Conservation (phyloP, 2,113 vertebrate genomes). For the Aramus guarauna region DNA sequence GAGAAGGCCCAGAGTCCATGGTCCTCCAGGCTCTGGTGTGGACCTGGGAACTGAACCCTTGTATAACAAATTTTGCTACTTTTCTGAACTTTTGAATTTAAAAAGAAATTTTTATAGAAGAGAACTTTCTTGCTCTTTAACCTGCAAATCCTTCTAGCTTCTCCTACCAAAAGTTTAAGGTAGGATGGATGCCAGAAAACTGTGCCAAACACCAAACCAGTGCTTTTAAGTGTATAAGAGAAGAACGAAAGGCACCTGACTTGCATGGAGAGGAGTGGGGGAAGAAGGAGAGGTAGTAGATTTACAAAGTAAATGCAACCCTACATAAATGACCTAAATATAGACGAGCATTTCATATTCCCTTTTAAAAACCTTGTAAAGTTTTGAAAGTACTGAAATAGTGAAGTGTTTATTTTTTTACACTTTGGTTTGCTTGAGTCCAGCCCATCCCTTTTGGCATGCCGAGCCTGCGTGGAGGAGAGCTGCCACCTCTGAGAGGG, state of each 20-base stretch:
- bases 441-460: neutral
- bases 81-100: neutral
- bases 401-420: neutral
- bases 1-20: neutral
- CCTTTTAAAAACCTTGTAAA: neutral
- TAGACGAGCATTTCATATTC: neutral
- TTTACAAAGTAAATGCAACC: neutral
- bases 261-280: neutral
- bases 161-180: neutral
- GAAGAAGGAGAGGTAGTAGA: neutral
- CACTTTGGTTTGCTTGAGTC: neutral
- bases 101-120: neutral
- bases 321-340: neutral
- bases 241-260: neutral
- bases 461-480: rapidly evolving
- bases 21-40: neutral
- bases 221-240: neutral
- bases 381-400: neutral
- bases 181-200: neutral
- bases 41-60: neutral
- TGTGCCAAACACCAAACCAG: neutral
- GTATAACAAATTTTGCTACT: neutral
- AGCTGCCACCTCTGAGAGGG: neutral
- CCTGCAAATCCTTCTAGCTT: neutral
- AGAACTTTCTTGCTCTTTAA: neutral